Base-by-base conservation (phyloP, 2,113 vertebrate genomes). In the Mesoclemmys tuberculata region DNA sequence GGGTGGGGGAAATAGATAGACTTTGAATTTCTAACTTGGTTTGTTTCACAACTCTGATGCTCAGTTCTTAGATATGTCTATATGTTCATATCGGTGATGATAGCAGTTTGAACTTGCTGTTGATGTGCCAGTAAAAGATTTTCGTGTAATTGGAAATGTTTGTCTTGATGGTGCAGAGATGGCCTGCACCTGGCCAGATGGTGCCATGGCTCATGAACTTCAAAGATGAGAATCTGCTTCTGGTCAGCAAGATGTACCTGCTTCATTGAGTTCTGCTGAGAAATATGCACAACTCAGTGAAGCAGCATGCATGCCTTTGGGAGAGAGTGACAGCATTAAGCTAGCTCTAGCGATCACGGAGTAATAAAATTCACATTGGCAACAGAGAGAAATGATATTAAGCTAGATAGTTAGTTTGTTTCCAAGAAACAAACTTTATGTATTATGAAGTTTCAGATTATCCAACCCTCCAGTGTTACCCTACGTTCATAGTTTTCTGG, bases 191-290 rank as follows among this genome's bases (percentile, higher is more conserved):
- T 3, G 83, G 74, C 85, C 90, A 92, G 90, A 82, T 96, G 89
- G 56, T 87, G 35, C 46, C 51, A 22, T 79, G 83, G 85, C 58
- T 95, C 48, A 13, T 93, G 82, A 93, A 90, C 87, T 88, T 93
- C 21, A 52, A 89, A 74, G 84, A 13, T 49, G 61, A 91, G 79
- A 79, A 31, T 84, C 58, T 94, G 22, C 83, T 64, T 78, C 78
- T 82, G 81, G 75, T 96, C 85, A 90, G 41, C 12, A 82, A 90
- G 87, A 77, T 71, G 16, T 29, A 21, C 55, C 71, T 94, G 82
- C 68, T 89, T 27, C 71, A 35, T 3, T 0, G 71, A 3, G 41
- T 38, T 93, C 52, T 93, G 78, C 56, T 46, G 22, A 89, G 51
- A 90, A 94, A 77, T 88, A 49, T 56, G 56, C 46, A 9, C 6